These are phyloP conservation scores for Acropora yongei DNA, from an alignment of 64 coral and sea anemone genomes.

Conservation along the genomic window DNA sequence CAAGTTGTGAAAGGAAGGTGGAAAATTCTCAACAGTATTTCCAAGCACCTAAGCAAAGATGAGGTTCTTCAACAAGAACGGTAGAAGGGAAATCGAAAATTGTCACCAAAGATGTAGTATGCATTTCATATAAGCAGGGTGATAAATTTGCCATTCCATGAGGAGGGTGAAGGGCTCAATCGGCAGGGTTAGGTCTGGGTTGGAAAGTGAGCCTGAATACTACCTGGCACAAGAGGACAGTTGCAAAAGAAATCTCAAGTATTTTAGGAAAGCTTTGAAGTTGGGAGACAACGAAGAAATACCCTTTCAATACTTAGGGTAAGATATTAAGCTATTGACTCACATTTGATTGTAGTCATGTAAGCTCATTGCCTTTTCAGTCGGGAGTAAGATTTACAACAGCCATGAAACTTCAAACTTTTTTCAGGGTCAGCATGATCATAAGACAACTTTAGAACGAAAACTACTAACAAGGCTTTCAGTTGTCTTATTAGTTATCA, in stretches of 20 bases:
- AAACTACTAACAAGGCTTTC: too few relatives aligned
- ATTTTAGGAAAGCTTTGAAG: slow-evolving; percentile 37
- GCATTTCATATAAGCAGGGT: slow-evolving; percentile 14
- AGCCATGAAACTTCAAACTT: too few relatives aligned
- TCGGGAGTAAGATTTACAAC: too few relatives aligned
- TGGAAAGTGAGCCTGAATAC: slow-evolving; percentile 6
- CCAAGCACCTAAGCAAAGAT: slow-evolving; percentile 4
- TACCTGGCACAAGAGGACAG: slow-evolving; percentile 5
- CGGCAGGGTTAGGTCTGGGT: not conserved
- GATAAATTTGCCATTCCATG: slow-evolving; percentile 24
- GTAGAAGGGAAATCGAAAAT: slow-evolving; percentile 14
- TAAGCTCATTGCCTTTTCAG: too few relatives aligned
- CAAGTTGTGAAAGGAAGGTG: not conserved
- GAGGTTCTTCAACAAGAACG: slow-evolving; percentile 16
- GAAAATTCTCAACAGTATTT: slow-evolving; percentile 27
- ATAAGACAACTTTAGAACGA: too few relatives aligned
- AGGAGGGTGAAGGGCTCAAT: slow-evolving; percentile 26
- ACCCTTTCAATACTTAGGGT: slow-evolving; percentile 23
- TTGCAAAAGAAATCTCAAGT: slow-evolving; percentile 25
- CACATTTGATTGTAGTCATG: too few relatives aligned
- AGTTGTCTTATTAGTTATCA: too few relatives aligned
- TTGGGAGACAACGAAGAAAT: slow-evolving; percentile 17
- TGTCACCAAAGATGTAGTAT: slow-evolving; percentile 36
- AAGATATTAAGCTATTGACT: too few relatives aligned
- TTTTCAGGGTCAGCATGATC: too few relatives aligned